Conservation (phyloP, 2,888 invertebrate species). For the Dendrolimus houi region DNA sequence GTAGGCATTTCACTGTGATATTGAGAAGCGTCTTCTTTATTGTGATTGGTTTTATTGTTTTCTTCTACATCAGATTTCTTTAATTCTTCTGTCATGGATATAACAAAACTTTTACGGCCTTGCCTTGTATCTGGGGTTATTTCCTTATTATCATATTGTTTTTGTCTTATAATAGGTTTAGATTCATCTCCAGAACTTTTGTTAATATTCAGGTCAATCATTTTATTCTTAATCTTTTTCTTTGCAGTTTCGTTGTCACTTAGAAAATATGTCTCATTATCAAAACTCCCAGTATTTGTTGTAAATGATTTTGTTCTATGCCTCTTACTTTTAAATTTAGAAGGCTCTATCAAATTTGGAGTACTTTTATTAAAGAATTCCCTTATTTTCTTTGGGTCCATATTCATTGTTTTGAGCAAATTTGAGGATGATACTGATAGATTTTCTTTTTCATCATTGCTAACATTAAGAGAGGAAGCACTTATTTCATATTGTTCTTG, state of each 20-base stretch:
- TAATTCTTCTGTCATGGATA: background rate
- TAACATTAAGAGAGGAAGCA: background rate
- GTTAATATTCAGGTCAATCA: background rate
- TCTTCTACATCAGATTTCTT: background rate
- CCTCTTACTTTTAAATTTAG: slow-evolving; percentile 28
- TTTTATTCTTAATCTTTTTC: slow-evolving; percentile 23
- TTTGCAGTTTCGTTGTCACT: slow-evolving; percentile 43
- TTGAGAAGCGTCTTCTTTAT: background rate
- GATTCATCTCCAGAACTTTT: background rate
- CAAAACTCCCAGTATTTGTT: slow-evolving; percentile 17
- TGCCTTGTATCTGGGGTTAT: background rate
- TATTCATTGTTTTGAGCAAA: slow-evolving; percentile 30
- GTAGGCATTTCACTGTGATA: slow-evolving; percentile 3
- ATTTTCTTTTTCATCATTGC: slow-evolving; percentile 11
- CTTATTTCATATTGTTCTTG: background rate
- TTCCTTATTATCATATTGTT: background rate
- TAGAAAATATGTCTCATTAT: slow-evolving; percentile 25
- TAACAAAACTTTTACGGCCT: background rate
- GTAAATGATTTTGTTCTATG: slow-evolving; percentile 54
- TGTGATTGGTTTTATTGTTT: background rate
- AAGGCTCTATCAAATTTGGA: slow-evolving; percentile 24
- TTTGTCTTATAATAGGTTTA: background rate
- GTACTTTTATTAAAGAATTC: slow-evolving; percentile 38
- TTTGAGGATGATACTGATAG: slow-evolving; percentile 27
- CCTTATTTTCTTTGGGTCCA: slow-evolving; percentile 18